These are phyloP conservation scores for Panopea generosa DNA, from an alignment of 2,888 invertebrate genomes.

Conservation along the genomic window DNA sequence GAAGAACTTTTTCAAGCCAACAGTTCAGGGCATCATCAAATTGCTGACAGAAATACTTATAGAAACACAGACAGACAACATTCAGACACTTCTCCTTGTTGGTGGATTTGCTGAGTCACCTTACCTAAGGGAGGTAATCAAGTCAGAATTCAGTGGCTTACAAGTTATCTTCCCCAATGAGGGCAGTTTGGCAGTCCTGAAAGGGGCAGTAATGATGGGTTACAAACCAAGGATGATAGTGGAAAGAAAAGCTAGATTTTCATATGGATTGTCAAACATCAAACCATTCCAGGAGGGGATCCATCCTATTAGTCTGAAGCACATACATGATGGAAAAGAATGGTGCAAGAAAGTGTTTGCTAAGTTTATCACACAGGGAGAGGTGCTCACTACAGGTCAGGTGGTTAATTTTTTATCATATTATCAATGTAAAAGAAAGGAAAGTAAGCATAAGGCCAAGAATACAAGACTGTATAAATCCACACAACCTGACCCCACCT, in stretches of 20 bases:
- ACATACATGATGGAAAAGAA: constrained; percentile 17
- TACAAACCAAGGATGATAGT: constrained; percentile 23
- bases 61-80: neutral
- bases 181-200: constrained; percentile 38
- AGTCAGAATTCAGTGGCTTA: constrained; percentile 14
- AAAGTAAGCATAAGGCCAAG: constrained; percentile 13
- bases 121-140: constrained; percentile 29
- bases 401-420: constrained; percentile 1
- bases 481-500: constrained; percentile 15
- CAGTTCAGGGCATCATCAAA: constrained; percentile 15
- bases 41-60: constrained; percentile 7
- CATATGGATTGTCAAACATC: constrained; percentile 32
- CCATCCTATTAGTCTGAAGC: constrained; percentile 26
- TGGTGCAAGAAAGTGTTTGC: constrained; percentile 35
- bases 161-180: constrained; percentile 13
- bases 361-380: constrained; percentile 32
- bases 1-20: constrained; percentile 11
- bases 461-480: constrained; percentile 25
- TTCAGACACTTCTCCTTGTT: constrained; percentile 21
- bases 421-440: constrained; percentile 8
- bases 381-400: constrained; percentile 21
- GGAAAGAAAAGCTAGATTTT: constrained; percentile 22
- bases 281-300: constrained; percentile 20
- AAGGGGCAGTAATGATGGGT: constrained; percentile 42
- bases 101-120: constrained; percentile 38